phyloP scores from a whole-genome alignment of 2,888 invertebrate genomes.

The Ophioninae sp. region DNA sequence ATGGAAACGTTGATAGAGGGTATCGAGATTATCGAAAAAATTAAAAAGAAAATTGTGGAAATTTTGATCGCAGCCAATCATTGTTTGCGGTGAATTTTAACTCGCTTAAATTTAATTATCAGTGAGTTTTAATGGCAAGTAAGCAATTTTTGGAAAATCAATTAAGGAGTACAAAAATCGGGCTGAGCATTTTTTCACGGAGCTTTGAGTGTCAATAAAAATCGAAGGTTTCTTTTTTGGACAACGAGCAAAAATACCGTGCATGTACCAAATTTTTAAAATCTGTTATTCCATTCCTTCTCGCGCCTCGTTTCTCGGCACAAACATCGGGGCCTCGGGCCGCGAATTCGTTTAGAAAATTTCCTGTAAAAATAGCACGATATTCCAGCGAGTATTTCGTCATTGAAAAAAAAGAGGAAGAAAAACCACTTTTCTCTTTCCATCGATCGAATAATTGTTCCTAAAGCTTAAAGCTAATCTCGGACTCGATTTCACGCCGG shows the following conservation, averaged over 20 bases:
- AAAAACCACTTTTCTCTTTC: conserved; percentile 9
- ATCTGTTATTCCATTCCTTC: conserved; percentile 15
- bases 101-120: too few relatives aligned
- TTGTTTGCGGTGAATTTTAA: too few relatives aligned
- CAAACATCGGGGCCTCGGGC: conserved; percentile 11
- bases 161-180: too few relatives aligned
- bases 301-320: conserved; percentile 11
- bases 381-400: conserved; percentile 64
- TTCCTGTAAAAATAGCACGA: conserved; percentile 79
- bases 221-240: neutral
- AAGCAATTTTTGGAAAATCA: too few relatives aligned
- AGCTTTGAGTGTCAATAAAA: too few relatives aligned
- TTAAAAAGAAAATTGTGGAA: too few relatives aligned
- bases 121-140: too few relatives aligned
- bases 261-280: neutral
- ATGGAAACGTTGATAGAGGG: too few relatives aligned
- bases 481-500: conserved; percentile 11
- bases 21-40: too few relatives aligned
- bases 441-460: conserved; percentile 9
- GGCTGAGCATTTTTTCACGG: too few relatives aligned
- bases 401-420: conserved; percentile 28
- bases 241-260: too few relatives aligned
- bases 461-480: conserved; percentile 37
- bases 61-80: too few relatives aligned
- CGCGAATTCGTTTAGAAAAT: conserved; percentile 74